These are phyloP conservation scores for Myrmecobius fasciatus DNA, from an alignment of 2,113 vertebrate species.

Conservation along the genomic window DNA sequence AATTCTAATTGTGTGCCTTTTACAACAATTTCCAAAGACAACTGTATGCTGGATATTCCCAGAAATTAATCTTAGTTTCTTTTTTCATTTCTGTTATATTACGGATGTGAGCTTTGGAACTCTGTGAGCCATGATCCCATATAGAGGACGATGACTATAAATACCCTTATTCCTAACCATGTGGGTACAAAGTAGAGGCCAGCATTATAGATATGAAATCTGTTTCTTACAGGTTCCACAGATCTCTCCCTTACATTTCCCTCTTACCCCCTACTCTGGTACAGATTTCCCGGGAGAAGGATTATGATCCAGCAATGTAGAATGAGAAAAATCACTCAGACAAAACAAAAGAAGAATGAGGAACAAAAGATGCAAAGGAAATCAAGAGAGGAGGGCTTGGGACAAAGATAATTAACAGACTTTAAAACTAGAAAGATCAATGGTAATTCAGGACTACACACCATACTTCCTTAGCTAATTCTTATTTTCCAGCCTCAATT, in stretches of 20 bases:
- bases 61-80: background rate
- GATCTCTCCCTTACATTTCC: background rate
- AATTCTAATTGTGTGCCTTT: background rate
- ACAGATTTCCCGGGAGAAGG: background rate
- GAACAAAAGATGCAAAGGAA: background rate
- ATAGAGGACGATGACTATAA: background rate
- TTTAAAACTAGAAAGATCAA: background rate
- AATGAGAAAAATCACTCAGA: background rate
- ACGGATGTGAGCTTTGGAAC: background rate
- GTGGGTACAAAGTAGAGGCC: background rate
- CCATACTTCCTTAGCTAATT: background rate
- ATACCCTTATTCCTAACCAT: background rate
- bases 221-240: background rate
- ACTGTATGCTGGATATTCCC: background rate
- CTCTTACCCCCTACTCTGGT: too few relatives aligned
- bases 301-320: background rate
- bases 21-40: background rate
- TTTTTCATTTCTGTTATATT: background rate
- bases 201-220: background rate
- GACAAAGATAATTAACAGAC: background rate
- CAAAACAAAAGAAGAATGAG: background rate
- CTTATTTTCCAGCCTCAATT: background rate
- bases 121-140: background rate
- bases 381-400: background rate
- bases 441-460: background rate